Conservation (phyloP, 2,113 vertebrate species). For the Hiodon tergisus region DNA sequence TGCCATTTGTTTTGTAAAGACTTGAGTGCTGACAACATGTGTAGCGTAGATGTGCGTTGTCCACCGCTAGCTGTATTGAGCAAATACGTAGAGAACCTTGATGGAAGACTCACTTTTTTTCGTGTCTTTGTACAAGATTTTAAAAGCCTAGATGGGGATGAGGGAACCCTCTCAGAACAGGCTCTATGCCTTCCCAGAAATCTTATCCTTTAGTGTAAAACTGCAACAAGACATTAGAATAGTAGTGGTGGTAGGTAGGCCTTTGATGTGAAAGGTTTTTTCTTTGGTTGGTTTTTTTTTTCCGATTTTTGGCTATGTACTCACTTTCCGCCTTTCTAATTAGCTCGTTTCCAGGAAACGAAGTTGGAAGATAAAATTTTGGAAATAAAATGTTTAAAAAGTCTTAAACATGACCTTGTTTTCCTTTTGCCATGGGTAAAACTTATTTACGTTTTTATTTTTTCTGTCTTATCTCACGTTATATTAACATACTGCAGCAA, state of each 20-base stretch:
- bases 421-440: not conserved
- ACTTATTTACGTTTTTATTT: not conserved
- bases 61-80: not conserved
- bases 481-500: too few relatives aligned
- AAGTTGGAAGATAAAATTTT: slow-evolving; percentile 19
- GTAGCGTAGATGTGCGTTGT: slow-evolving; percentile 44
- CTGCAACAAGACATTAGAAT: slow-evolving; percentile 24
- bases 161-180: slow-evolving; percentile 35
- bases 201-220: slow-evolving; percentile 40
- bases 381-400: slow-evolving; percentile 28
- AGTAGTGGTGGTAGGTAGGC: not conserved
- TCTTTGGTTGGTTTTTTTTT: too few relatives aligned
- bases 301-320: slow-evolving; percentile 43
- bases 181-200: not conserved
- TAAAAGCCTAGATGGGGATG: slow-evolving; percentile 36
- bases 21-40: slow-evolving; percentile 46
- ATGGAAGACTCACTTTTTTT: slow-evolving; percentile 37
- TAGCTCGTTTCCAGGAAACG: slow-evolving; percentile 56
- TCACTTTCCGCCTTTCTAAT: slow-evolving; percentile 48
- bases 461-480: too few relatives aligned
- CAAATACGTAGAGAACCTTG: slow-evolving; percentile 18
- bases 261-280: not conserved
- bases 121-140: slow-evolving; percentile 27
- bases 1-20: slow-evolving; percentile 43
- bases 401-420: not conserved